Evolutionary conservation across 2,113 vertebrate species (phyloP), one percentile per base, ranked within the genome.

Genomic region (Sorex fumeus): DNA sequence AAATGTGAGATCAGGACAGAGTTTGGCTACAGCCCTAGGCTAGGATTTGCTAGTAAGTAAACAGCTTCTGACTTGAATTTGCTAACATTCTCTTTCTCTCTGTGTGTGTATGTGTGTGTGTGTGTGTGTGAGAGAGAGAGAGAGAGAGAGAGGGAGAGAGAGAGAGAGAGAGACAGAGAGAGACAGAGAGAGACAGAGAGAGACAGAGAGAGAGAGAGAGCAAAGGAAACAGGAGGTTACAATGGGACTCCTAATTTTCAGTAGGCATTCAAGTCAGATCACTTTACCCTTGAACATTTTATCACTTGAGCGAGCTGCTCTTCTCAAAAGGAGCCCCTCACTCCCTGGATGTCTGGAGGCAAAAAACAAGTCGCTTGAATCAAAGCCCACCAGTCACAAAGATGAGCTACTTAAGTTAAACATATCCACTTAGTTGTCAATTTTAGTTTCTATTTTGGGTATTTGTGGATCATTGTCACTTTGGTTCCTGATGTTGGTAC

Each of bases 61-160:
- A 95, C 96, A 96, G 69, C 91, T 91, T 88, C 84, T 95, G 95
- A 89, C 88, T 84, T 93, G 93, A 95, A 93, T 90, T 95, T 94
- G 75, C 72, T 60, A 77, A 71, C 79, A 85, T 79, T 66, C 62
- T 70, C 83, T 86, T 30, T 84, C 75, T 77, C 23, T 15, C n/a
- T 16, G 53, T 53, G 16, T 53, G 50, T 15, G 50, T 53, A n/a
- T 16, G 53, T 53, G 16, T 53, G 50, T 15, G 50, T 53, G 50
- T 16, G 53, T 53, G 16, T 53, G 50, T 15, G 50, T 53, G 50
- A 6, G 50, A 53, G 50, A 11, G 2, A 11, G 16, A 53, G 50
- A 53, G 50, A 53, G 4, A 4, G 50, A 53, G 50, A 53, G 50
- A 53, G 50, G 11, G 50, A 53, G 50, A 53, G 50, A 53, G 50